phyloP scores from a whole-genome alignment of 2,888 invertebrate species.

The Brachyopa scutellaris region DNA sequence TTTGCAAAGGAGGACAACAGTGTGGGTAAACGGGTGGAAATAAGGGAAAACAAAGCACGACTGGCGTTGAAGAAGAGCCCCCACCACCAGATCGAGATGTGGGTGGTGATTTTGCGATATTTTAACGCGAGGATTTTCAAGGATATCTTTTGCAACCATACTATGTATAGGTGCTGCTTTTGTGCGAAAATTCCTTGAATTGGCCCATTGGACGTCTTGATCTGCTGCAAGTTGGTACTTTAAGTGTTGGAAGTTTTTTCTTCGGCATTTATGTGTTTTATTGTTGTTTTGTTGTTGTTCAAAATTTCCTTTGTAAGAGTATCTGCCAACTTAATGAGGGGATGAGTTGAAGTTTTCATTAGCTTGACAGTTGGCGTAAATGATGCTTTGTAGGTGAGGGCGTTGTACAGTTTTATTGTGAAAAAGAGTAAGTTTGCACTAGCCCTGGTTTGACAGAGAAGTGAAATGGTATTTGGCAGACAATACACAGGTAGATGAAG shows the following conservation, averaged over 20 bases:
- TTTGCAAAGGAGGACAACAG: slow-evolving; percentile 16
- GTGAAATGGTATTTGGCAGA: too few relatives aligned
- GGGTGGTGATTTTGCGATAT: slow-evolving; percentile 17
- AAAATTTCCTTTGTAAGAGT: neutral
- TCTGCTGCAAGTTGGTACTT: slow-evolving; percentile 33
- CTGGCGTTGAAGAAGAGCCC: neutral
- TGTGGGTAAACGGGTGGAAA: slow-evolving; percentile 32
- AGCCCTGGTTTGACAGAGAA: too few relatives aligned
- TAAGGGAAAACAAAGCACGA: slow-evolving; percentile 21
- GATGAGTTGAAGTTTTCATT: slow-evolving; percentile 21
- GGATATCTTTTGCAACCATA: slow-evolving; percentile 37
- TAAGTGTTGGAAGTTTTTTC: slow-evolving; percentile 20
- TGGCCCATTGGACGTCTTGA: slow-evolving; percentile 40
- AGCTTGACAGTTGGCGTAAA: neutral
- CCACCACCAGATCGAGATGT: too few relatives aligned
- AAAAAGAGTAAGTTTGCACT: too few relatives aligned
- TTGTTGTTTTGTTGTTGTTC: slow-evolving; percentile 3
- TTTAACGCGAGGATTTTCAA: slow-evolving; percentile 40
- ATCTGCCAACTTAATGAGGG: slow-evolving; percentile 5
- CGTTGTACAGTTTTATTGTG: neutral
- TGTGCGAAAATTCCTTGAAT: slow-evolving; percentile 6
- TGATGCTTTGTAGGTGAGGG: neutral
- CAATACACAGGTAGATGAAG: too few relatives aligned
- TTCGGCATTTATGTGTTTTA: neutral
- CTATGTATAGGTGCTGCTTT: slow-evolving; percentile 17